Evolutionary conservation across 2,888 invertebrate species (phyloP), one percentile per base, ranked within the genome.

Genomic region (Hipparchia sbordonii): DNA sequence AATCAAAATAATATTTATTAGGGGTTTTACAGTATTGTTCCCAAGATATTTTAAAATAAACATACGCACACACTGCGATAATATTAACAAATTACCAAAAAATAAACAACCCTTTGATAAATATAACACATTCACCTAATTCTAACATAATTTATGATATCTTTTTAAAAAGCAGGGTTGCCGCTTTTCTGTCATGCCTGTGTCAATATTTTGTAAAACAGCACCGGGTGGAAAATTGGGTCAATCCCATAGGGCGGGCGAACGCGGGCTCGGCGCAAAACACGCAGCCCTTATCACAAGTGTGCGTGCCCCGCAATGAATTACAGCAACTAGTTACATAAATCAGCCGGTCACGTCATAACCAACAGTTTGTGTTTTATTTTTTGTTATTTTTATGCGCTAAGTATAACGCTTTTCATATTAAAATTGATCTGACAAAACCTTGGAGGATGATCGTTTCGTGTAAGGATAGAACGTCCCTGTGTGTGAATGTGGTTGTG

Each of bases 291-390:
- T 69, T 69, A 69, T 69, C 69, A 87, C 86, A 85, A 88, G 88
- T 85, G 87, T 81, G 83, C 80, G 82, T 82, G 81, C 78, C 74
- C 80, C 77, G 82, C 84, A 79, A 85, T 88, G 86, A 86, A 85
- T 88, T 84, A 77, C 72, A 73, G 67, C 76, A 82, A 86, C 82
- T 82, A 80, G 80, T 73, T 74, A 77, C 80, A 85, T 89, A 86
- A 86, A 85, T 89, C 88, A 87, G 78, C 78, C 81, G 84, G 82
- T 84, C 87, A 84, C 84, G 82, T 86, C 86, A 85, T 85, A 85
- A 82, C 79, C 78, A 61, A 72, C 71, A 76, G 72, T 74, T 74
- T 73, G 71, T 70, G 10, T 61, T 69, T 60, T 61, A 10, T 48
- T 13, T 7, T 6, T 59, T 54, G 45, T 12, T 61, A 57, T 57